Percentiles rank a stretch among this genome's conserved stretches.
Evolutionary conservation across 2,888 invertebrate genomes (phyloP).

Genomic region (Caenorhabditis panamensis): DNA sequence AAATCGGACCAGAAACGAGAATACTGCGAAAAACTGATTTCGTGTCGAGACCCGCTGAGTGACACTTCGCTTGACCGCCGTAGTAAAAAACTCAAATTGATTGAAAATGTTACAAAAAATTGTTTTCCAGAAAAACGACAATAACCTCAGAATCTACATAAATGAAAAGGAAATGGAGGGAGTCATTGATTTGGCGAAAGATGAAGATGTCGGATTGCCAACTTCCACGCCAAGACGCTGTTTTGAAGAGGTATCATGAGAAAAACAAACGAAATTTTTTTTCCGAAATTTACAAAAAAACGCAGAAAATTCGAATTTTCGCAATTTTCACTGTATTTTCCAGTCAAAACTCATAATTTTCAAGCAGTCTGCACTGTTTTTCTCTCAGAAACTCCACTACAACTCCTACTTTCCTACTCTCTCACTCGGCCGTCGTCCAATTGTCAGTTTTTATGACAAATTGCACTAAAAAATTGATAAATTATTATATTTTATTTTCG

Average conservation of each 20-base stretch:
- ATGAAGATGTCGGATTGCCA: conserved; percentile 23
- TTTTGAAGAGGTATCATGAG: conserved; percentile 28
- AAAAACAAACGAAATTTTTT: too few species aligned
- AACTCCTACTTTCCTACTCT: conserved; percentile 52
- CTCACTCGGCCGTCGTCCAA: conserved; percentile 45
- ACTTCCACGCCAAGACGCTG: conserved; percentile 15
- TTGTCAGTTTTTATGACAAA: conserved; percentile 58
- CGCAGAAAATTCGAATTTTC: too few species aligned
- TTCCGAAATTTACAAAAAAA: too few species aligned
- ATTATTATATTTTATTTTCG: conserved; percentile 13
- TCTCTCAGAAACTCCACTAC: conserved; percentile 48
- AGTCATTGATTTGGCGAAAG: conserved; percentile 43
- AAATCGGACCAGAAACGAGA: too few species aligned
- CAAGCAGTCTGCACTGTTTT: not conserved
- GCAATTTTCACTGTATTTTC: too few species aligned
- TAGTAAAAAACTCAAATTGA: too few species aligned
- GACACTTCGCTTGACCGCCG: too few species aligned
- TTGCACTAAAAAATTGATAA: conserved; percentile 39
- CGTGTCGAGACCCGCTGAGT: too few species aligned
- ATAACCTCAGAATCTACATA: conserved; percentile 28
- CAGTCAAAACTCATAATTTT: too few species aligned
- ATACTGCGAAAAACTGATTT: too few species aligned
- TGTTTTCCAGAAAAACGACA: conserved; percentile 16
- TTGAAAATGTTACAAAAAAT: not conserved
- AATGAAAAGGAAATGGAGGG: conserved; percentile 40